These are phyloP conservation scores for Rhagonycha fulva DNA, from an alignment of 2,888 invertebrate species.

Conservation along the genomic window DNA sequence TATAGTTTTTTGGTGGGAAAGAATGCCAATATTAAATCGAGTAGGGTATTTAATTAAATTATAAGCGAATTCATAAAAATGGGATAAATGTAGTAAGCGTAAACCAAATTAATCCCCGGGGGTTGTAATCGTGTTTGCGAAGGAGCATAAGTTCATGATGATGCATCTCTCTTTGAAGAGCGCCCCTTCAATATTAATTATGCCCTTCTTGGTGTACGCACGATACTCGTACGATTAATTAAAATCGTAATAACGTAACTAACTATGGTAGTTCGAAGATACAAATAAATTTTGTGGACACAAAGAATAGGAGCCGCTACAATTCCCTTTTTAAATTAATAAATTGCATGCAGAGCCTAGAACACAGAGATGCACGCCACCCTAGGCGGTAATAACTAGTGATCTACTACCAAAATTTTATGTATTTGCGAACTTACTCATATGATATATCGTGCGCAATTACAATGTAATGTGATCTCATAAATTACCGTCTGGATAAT, in stretches of 20 bases:
- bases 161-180: slow-evolving; percentile 18
- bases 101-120: slow-evolving; percentile 7
- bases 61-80: not conserved
- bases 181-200: slow-evolving; percentile 23
- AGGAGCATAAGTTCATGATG: slow-evolving; percentile 15
- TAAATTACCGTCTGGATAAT: slow-evolving; percentile 27
- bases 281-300: slow-evolving; percentile 13
- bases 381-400: slow-evolving; percentile 47
- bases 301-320: slow-evolving; percentile 1
- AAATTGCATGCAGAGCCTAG: slow-evolving; percentile 30
- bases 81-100: not conserved
- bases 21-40: not conserved
- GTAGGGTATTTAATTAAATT: not conserved
- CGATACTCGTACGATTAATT: slow-evolving; percentile 33
- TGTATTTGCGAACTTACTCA: slow-evolving; percentile 40
- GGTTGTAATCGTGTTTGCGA: slow-evolving; percentile 6
- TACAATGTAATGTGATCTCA: slow-evolving; percentile 32
- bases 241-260: slow-evolving; percentile 36
- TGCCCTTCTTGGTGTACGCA: slow-evolving; percentile 17
- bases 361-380: slow-evolving; percentile 35
- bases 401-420: slow-evolving; percentile 50
- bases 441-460: slow-evolving; percentile 35
- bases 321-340: slow-evolving; percentile 32
- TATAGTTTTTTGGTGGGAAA: not conserved
- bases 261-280: slow-evolving; percentile 14